Evolutionary conservation across 2,888 invertebrate genomes (phyloP).

Genomic region (Choristoneura rosaceana): DNA sequence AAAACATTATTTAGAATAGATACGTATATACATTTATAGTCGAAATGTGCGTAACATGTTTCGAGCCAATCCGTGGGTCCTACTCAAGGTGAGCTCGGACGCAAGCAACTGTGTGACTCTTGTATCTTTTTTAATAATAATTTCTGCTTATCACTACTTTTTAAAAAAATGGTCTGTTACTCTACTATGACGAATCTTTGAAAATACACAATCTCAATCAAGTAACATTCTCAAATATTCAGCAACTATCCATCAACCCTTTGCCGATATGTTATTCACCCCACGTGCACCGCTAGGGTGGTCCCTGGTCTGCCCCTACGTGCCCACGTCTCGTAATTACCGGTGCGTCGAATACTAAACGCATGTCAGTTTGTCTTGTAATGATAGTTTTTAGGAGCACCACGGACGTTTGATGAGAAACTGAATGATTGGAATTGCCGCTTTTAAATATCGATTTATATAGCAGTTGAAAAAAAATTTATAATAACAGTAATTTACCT

Average conservation of each 20-base stretch:
- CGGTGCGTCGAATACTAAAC: conserved; percentile 71
- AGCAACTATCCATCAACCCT: conserved; percentile 33
- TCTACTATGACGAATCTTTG: neutral
- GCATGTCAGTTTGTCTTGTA: conserved; percentile 43
- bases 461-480: neutral
- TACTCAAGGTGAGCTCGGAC: no score
- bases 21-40: no score
- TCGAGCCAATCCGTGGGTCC: no score
- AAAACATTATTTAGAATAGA: no score
- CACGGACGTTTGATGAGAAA: neutral
- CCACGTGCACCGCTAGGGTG: conserved; percentile 66
- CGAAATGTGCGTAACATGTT: no score
- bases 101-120: no score
- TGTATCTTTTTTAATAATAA: no score
- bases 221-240: conserved; percentile 28
- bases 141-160: no score
- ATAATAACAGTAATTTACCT: no score
- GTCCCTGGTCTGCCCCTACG: conserved; percentile 57
- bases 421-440: neutral
- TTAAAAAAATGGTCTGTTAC: no score
- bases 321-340: conserved; percentile 66
- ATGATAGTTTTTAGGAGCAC: conserved; percentile 42
- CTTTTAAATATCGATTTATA: neutral
- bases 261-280: conserved; percentile 54
- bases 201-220: neutral